Evolutionary conservation across 2,888 invertebrate species (phyloP).

Genomic region (Synanthedon myopaeformis): DNA sequence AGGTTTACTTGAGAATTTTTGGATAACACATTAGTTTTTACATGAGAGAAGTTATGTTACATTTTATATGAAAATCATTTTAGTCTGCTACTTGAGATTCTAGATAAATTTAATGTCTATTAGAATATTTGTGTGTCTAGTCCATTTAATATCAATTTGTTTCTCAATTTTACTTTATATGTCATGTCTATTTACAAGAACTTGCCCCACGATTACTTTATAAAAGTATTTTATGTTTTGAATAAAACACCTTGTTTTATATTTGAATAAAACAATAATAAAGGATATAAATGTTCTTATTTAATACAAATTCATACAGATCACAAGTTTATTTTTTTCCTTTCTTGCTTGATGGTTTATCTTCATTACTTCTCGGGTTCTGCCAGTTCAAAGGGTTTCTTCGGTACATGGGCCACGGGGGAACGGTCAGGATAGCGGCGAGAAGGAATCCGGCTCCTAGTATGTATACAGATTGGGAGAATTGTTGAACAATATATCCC

Average conservation of each 20-base stretch:
- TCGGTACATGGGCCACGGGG: constrained; percentile 97
- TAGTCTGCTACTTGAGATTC: no score
- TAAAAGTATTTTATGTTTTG: no score
- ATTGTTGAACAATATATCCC: constrained; percentile 95
- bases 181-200: no score
- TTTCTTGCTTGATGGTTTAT: constrained; percentile 60
- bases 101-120: no score
- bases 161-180: no score
- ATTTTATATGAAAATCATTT: no score
- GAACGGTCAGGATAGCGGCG: constrained; percentile 88
- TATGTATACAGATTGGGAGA: constrained; percentile 94
- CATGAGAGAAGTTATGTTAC: no score
- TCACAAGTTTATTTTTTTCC: constrained; percentile 51
- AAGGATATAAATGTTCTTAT: neutral
- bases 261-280: neutral
- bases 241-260: neutral
- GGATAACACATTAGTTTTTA: no score
- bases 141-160: no score
- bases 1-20: no score
- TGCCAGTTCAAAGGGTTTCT: constrained; percentile 92
- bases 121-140: no score
- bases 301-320: neutral
- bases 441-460: constrained; percentile 90
- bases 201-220: no score
- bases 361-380: constrained; percentile 71